A percentile compares a stretch with the other conserved stretches of the same genome.
These are phyloP conservation scores for Ophion ellenae DNA, from an alignment of 2,888 invertebrate species.

Conservation along the genomic window DNA sequence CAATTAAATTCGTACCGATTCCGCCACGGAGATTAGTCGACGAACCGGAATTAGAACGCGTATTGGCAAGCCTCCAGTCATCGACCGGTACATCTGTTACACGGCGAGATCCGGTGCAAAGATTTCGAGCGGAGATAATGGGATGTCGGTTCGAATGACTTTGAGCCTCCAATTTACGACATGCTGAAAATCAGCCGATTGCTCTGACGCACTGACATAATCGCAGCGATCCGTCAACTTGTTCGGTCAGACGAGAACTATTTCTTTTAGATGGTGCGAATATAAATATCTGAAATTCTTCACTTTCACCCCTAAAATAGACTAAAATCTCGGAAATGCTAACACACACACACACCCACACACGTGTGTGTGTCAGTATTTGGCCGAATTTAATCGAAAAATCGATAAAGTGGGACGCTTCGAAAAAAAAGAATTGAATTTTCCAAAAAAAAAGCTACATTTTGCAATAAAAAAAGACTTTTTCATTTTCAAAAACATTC, in stretches of 20 bases:
- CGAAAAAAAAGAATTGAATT: too few species aligned
- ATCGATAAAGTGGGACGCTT: too few species aligned
- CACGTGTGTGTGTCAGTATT: too few species aligned
- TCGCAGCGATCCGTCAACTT: not conserved
- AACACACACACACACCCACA: too few species aligned
- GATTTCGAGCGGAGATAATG: not conserved
- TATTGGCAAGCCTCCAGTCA: slow-evolving; percentile 30
- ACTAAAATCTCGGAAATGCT: not conserved
- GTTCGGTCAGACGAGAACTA: not conserved
- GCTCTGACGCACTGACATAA: not conserved
- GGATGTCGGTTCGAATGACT: not conserved
- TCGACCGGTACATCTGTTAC: slow-evolving; percentile 19
- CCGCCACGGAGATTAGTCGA: slow-evolving; percentile 17
- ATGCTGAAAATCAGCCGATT: not conserved
- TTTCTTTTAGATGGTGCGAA: not conserved
- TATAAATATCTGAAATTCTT: not conserved
- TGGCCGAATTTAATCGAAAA: too few species aligned
- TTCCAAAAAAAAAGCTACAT: too few species aligned
- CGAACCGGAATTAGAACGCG: slow-evolving; percentile 5
- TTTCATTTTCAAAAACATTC: too few species aligned
- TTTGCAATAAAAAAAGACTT: too few species aligned
- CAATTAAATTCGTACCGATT: slow-evolving; percentile 30
- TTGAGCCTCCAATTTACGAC: not conserved
- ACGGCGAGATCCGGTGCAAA: not conserved
- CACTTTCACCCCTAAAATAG: not conserved